Percentiles rank a stretch among this genome's conserved stretches.
Evolutionary conservation across 2,797 vertebrate genomes (phyloP).

Genomic region (Tokudaia muenninki): DNA sequence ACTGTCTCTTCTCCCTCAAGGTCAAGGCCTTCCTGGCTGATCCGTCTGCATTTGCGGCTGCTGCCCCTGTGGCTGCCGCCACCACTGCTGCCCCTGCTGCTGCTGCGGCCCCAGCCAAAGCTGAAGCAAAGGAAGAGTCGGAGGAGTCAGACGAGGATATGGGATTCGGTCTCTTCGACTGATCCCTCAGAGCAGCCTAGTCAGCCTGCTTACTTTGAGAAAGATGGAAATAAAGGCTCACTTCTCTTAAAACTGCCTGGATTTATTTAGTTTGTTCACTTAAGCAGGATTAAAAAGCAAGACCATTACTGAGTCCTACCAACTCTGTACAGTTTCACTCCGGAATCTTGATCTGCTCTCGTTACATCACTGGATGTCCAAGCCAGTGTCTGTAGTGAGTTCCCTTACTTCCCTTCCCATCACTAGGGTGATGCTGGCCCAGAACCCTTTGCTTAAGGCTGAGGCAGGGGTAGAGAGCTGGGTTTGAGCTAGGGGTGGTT

Average conservation of each 20-base stretch:
- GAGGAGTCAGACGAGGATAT: constrained; percentile 97
- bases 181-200: constrained; percentile 59
- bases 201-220: constrained; percentile 50
- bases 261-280: constrained; percentile 45
- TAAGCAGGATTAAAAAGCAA: background rate
- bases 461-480: background rate
- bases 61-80: constrained; percentile 89
- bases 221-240: constrained; percentile 83
- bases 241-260: constrained; percentile 60
- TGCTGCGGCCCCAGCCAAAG: constrained; percentile 87
- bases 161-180: constrained; percentile 98
- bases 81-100: constrained; percentile 84
- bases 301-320: background rate
- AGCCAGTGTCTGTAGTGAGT: background rate
- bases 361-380: background rate
- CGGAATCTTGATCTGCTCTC: background rate
- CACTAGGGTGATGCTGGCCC: no score
- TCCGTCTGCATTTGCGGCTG: constrained; percentile 94
- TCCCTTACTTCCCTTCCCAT: background rate
- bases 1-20: constrained; percentile 84
- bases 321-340: no score
- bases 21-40: constrained; percentile 98
- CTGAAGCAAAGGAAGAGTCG: constrained; percentile 93
- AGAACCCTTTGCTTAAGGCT: background rate
- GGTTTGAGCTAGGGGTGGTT: background rate